These are phyloP conservation scores for Anguilla japonica DNA, from an alignment of 2,113 vertebrate species.

Conservation along the genomic window DNA sequence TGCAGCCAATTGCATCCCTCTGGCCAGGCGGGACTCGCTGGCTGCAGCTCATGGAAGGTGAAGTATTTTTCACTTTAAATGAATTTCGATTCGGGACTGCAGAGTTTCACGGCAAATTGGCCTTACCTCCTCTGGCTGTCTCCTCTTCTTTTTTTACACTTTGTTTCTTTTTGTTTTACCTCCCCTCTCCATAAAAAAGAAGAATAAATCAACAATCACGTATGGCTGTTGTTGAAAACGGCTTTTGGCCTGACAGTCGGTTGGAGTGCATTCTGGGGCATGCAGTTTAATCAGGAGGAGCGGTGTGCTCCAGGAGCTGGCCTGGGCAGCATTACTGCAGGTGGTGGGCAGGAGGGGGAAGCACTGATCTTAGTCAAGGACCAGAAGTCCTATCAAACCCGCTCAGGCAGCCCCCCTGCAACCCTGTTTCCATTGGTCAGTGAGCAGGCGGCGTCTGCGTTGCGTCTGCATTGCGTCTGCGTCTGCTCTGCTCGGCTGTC, in stretches of 20 bases:
- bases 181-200: slow-evolving; percentile 6
- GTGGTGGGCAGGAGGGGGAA: background rate
- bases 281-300: background rate
- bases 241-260: slow-evolving; percentile 16
- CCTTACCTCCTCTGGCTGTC: slow-evolving; percentile 40
- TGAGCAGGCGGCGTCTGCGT: background rate
- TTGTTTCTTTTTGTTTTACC: slow-evolving; percentile 18
- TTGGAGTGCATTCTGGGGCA: background rate
- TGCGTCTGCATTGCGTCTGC: too few relatives aligned
- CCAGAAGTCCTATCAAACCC: background rate
- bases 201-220: background rate
- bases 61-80: slow-evolving; percentile 56
- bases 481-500: too few relatives aligned
- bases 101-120: slow-evolving; percentile 49
- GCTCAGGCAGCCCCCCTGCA: background rate
- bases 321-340: background rate
- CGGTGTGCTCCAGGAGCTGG: background rate
- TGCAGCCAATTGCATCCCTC: slow-evolving; percentile 72
- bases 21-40: slow-evolving; percentile 61
- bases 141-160: slow-evolving; percentile 24
- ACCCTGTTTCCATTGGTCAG: background rate
- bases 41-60: slow-evolving; percentile 54
- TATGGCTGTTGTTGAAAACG: slow-evolving; percentile 7
- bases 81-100: slow-evolving; percentile 42
- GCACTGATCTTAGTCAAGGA: background rate